A percentile compares a stretch with the other conserved stretches of the same genome.
Conservation (phyloP, 2,113 vertebrate species). For the Macaca mulatta region DNA sequence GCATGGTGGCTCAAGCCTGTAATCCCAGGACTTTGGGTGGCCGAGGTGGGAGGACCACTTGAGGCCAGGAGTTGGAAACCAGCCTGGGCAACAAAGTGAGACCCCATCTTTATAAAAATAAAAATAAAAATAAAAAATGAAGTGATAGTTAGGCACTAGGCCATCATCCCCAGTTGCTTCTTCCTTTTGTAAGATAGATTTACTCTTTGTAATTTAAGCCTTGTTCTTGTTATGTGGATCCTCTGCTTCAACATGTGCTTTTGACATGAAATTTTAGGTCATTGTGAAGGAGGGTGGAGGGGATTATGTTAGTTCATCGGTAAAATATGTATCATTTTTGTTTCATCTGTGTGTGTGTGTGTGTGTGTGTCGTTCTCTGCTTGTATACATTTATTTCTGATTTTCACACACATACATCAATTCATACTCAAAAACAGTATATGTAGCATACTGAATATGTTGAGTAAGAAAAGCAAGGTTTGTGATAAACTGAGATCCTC, state of each 20-base stretch:
- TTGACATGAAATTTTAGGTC: neutral
- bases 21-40: too few species aligned
- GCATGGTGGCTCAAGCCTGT: too few species aligned
- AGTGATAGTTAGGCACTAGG: neutral
- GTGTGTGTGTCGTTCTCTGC: neutral
- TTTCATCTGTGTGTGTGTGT: neutral
- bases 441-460: neutral
- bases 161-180: neutral
- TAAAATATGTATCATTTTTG: neutral
- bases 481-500: neutral
- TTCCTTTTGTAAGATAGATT: neutral
- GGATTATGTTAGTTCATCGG: neutral
- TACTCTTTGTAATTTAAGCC: neutral
- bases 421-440: neutral
- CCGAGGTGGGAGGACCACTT: too few species aligned
- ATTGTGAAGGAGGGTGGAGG: neutral
- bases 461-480: neutral
- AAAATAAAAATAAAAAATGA: too few species aligned
- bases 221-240: neutral
- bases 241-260: neutral
- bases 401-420: neutral
- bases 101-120: too few species aligned
- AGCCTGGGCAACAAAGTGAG: too few species aligned
- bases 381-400: neutral
- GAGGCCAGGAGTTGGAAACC: too few species aligned